Base-by-base conservation (phyloP, 2,888 invertebrate species). In the Metopia argyrocephala region DNA sequence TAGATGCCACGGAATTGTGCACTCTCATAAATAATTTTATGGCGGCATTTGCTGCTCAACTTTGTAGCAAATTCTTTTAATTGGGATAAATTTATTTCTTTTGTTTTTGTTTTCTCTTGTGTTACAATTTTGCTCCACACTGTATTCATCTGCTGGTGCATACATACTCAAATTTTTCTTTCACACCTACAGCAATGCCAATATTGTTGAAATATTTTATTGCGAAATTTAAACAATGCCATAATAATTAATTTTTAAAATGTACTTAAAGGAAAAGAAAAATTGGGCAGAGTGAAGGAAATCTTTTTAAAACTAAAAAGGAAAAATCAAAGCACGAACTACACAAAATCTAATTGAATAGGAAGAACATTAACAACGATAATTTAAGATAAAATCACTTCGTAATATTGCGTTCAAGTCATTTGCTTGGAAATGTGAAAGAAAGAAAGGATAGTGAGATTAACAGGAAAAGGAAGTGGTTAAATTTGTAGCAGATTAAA, bases 241-340 rank as follows among this genome's bases (percentile, higher is more conserved):
- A 64, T 59, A 54, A 70, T 79, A 75, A 79, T 79, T 75, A 70
- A 75, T 79, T 79, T 62, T 61, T 28, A n/a, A 52, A 61, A 46
- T 69, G 56, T 48, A 69, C 45, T 74, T 62, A 21, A n/a, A 71
- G 9, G 21, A 27, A 2, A 48, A 56, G n/a, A 54, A 18, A 64
- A 50, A 52, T 38, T 4, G 9, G 20, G 18, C 6, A 65, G 15
- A 12, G 5, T 27, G 27, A 27, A 38, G 38, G 38, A 38, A 38
- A 38, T 15, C 15, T 38, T 38, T 38, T 9, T 12, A 38, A 38
- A 38, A 15, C 38, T 12, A 38, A 38, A 38, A 15, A 9, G 25
- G n/a, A 15, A 56, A 56, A 56, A 25, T 7, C 9, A 38, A 38
- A 38, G 15, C 15, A 38, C 15, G 15, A 74, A 56, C 46, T 25